phyloP scores from a whole-genome alignment of 2,797 vertebrate genomes.

The Otolemur crassicaudatus region DNA sequence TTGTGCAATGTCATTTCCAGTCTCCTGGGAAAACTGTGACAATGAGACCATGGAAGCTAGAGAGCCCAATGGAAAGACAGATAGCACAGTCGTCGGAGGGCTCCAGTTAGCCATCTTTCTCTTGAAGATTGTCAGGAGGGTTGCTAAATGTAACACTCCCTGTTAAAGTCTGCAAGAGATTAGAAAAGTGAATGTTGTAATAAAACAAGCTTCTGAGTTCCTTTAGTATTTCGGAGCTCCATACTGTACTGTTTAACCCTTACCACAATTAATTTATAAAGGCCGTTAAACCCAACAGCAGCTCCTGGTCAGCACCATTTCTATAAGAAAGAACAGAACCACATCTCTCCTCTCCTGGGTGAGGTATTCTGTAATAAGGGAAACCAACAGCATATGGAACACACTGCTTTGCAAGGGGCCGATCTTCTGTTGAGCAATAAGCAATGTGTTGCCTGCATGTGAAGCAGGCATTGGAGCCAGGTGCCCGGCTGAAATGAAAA shows the following conservation, averaged over 20 bases:
- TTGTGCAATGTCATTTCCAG: not conserved
- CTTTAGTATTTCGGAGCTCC: constrained; percentile 68
- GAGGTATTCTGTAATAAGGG: constrained; percentile 77
- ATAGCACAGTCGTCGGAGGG: not conserved
- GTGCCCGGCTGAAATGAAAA: constrained; percentile 50
- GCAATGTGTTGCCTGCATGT: not conserved
- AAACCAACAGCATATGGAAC: not conserved
- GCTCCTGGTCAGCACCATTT: constrained; percentile 39
- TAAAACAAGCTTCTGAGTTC: constrained; percentile 64
- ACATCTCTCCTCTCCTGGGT: constrained; percentile 14
- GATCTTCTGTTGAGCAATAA: constrained; percentile 16
- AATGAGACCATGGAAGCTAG: not conserved
- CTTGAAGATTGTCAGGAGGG: not conserved
- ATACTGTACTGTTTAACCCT: not conserved
- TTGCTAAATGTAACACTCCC: constrained; percentile 38
- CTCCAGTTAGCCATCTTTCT: constrained; percentile 38
- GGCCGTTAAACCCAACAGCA: constrained; percentile 69
- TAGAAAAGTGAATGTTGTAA: constrained; percentile 67
- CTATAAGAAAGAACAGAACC: constrained; percentile 42
- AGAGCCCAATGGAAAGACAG: constrained; percentile 20
- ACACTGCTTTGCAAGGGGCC: constrained; percentile 13
- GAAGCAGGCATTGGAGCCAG: not conserved
- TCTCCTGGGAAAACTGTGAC: not conserved
- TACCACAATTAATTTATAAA: constrained; percentile 63
- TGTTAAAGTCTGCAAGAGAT: constrained; percentile 61